Evolutionary conservation across 1,140 invertebrate species (phyloP), one percentile per base, ranked within the genome.

Genomic region (Octopus bimaculoides): DNA sequence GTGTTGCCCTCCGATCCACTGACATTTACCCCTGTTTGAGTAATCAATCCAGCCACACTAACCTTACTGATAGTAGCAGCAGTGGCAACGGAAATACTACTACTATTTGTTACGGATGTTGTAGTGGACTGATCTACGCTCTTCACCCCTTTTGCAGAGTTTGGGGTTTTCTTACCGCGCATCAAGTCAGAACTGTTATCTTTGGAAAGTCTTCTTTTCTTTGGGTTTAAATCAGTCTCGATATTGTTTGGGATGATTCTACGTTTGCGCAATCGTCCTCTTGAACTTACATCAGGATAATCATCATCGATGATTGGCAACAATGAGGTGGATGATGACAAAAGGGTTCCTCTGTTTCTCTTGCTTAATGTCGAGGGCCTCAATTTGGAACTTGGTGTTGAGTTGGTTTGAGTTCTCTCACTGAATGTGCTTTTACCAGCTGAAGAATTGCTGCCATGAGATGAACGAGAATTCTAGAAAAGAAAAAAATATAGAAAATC

Each of bases 231-330:
- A 52, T 83, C 80, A 73, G 88, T 86, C 77, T 89, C 86, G 8
- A 82, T 83, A 79, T 88, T 88, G 77, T 88, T 87, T 20, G 87
- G 87, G 77, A 89, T 88, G 52, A 88, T 80, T 26, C 88, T 66
- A 5, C 88, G 79, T 79, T 89, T 89, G 61, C 88, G 76, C n/a
- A 88, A 79, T 9, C 88, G 75, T 20, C 88, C 88, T 53, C 87
- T 80, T 4, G 85, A 84, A 82, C 87, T 88, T 8, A 87, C 82
- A 81, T 88, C 86, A 17, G 81, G 75, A 17, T 85, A 83, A 75
- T 83, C 84, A 52, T 77, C 79, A 41, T 84, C 86, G 26, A 41
- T 41, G 26, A 41, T 41, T 41, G 26, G 26, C 26, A 41, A 41
- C 26, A 41, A 41, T 41, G 26, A 41, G 26, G 26, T 41, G 26